phyloP scores from a whole-genome alignment of 2,888 invertebrate species.

The Alentia gelatinosa region DNA sequence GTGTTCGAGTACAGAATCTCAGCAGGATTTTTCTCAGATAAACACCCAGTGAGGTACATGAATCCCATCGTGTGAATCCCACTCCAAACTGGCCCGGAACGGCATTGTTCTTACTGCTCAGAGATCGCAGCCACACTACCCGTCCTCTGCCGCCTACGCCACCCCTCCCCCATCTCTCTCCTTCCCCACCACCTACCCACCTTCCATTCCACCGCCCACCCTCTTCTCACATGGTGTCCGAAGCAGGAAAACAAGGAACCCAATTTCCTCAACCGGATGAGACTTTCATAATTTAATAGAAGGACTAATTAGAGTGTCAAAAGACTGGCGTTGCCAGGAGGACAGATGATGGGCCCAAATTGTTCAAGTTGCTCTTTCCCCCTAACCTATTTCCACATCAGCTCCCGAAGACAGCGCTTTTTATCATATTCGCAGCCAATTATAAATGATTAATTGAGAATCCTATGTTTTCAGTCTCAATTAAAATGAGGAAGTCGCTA shows the following conservation, averaged over 20 bases:
- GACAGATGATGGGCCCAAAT: neutral
- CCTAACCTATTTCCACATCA: constrained; percentile 41
- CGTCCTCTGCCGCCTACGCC: neutral
- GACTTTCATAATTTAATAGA: constrained; percentile 49
- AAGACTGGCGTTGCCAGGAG: neutral
- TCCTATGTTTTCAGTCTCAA: constrained; percentile 50
- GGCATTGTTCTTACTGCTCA: neutral
- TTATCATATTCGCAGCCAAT: constrained; percentile 50
- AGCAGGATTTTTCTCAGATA: too few species aligned
- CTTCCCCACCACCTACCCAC: neutral
- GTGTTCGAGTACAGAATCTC: too few species aligned
- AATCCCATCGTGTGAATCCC: too few species aligned
- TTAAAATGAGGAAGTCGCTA: constrained; percentile 36
- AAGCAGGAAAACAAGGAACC: constrained; percentile 44
- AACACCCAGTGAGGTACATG: too few species aligned
- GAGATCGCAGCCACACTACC: neutral
- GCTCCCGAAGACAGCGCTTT: neutral
- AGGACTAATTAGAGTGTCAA: constrained; percentile 47
- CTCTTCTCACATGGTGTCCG: constrained; percentile 1
- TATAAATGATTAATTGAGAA: constrained; percentile 49
- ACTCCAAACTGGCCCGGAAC: too few species aligned
- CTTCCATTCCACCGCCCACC: neutral
- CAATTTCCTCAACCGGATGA: constrained; percentile 41
- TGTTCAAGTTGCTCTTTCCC: neutral
- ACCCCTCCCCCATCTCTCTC: neutral